Evolutionary conservation across 2,113 vertebrate species (phyloP).

Genomic region (Pleuronectes platessa): DNA sequence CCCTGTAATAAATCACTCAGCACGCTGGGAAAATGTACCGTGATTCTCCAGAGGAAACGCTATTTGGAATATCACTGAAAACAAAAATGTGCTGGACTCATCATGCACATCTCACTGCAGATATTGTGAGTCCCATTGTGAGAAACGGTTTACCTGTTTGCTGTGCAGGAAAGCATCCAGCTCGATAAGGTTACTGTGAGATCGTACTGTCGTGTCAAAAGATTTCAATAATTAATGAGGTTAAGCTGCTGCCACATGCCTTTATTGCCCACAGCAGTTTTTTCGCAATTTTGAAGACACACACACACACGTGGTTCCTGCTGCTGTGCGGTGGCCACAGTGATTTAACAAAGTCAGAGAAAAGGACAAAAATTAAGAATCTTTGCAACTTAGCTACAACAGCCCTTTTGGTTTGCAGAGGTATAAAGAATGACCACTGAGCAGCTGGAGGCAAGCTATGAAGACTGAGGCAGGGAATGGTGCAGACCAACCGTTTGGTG

Average conservation of each 20-base stretch:
- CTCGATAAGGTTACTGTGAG: not conserved
- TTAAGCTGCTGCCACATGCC: not conserved
- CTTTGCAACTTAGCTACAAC: not conserved
- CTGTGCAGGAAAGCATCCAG: not conserved
- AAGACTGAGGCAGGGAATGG: not conserved
- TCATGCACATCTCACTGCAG: not conserved
- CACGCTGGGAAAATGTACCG: not conserved
- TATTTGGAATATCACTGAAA: not conserved
- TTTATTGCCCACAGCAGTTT: not conserved
- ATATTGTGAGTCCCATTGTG: not conserved
- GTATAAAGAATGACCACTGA: not conserved
- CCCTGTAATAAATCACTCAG: not conserved
- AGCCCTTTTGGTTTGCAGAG: too few species aligned
- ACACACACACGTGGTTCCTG: not conserved
- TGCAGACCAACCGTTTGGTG: not conserved
- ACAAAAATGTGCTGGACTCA: not conserved
- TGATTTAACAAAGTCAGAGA: not conserved
- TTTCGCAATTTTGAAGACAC: not conserved
- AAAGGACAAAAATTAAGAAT: not conserved
- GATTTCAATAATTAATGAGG: conserved; percentile 7
- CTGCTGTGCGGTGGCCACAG: not conserved
- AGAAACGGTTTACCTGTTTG: not conserved
- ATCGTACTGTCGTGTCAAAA: not conserved
- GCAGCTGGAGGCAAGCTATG: not conserved
- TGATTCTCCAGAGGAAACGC: not conserved